Base-by-base conservation (phyloP, 2,888 invertebrate species). In the Diadegma fenestrale region DNA sequence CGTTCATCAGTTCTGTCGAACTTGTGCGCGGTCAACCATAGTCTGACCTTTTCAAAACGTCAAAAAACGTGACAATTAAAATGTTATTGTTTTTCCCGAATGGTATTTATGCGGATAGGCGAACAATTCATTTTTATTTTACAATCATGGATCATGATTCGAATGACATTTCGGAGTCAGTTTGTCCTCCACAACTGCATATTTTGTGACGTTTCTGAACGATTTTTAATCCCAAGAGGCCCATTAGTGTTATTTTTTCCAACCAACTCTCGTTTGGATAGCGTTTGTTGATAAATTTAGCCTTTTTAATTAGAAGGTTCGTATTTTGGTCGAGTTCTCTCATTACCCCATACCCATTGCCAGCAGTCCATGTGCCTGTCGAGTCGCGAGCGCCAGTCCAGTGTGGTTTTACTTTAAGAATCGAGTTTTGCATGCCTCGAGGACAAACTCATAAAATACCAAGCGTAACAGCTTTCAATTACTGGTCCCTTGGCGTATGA, bases 401-500 rank as follows among this genome's bases (percentile, higher is more conserved):
- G 61, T 54, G 82, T 69, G 41, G 68, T 75, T 85, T 85, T 88
- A 91, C 89, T 87, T 90, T 89, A 87, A 90, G 89, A 91, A 90
- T 91, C 89, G 91, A 91, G 91, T 93, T 92, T 91, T 91, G 91
- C 91, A 91, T 92, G 91, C 86, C 93, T 90, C 84, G 80, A 85
- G 90, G 91, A 92, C 92, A 92, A 90, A 92, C 90, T 88, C 93
- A 90, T 92, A 93, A 93, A 93, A 92, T 92, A 92, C 89, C 89
- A 80, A 90, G 93, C 91, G 91, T 92, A 93, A 93, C 93, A 92
- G 92, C 93, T 93, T 93, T 93, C 92, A 92, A 92, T 92, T 93
- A 92, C 90, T 88, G 88, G 89, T 89, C 90, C 89, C 88, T 66
- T 72, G 88, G 88, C 87, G 88, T 88, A 90, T 86, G 89, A 89